These are phyloP conservation scores for Sebastes oblongus DNA, from an alignment of 2,797 vertebrate genomes.

Conservation along the genomic window DNA sequence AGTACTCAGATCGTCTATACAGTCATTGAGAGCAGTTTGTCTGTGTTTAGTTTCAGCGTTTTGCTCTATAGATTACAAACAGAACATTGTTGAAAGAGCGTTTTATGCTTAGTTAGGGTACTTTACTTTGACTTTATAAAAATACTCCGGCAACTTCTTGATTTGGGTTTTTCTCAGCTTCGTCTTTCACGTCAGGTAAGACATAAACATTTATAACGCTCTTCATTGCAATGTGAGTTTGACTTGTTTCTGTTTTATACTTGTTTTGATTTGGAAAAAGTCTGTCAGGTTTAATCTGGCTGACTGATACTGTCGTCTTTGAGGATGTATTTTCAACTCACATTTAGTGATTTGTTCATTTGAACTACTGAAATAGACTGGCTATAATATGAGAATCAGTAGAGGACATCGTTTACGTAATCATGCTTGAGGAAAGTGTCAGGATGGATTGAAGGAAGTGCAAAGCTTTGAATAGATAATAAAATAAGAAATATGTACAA, in stretches of 20 bases:
- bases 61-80: background rate
- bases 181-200: conserved; percentile 41
- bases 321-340: background rate
- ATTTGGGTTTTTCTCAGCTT: background rate
- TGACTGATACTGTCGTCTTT: background rate
- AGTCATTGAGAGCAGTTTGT: background rate
- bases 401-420: background rate
- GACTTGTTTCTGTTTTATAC: background rate
- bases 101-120: background rate
- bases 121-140: background rate
- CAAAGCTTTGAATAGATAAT: too few relatives aligned
- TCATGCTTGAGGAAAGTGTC: too few relatives aligned
- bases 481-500: too few relatives aligned
- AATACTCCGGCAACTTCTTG: background rate
- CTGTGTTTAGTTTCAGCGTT: background rate
- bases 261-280: background rate
- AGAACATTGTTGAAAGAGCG: background rate
- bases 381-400: background rate
- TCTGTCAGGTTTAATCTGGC: background rate
- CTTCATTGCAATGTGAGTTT: background rate
- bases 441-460: too few relatives aligned
- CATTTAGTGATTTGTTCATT: background rate
- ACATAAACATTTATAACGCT: background rate
- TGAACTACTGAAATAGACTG: too few relatives aligned
- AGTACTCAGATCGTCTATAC: background rate